Conservation (phyloP, 1,140 invertebrate species). For the Varroa destructor region DNA sequence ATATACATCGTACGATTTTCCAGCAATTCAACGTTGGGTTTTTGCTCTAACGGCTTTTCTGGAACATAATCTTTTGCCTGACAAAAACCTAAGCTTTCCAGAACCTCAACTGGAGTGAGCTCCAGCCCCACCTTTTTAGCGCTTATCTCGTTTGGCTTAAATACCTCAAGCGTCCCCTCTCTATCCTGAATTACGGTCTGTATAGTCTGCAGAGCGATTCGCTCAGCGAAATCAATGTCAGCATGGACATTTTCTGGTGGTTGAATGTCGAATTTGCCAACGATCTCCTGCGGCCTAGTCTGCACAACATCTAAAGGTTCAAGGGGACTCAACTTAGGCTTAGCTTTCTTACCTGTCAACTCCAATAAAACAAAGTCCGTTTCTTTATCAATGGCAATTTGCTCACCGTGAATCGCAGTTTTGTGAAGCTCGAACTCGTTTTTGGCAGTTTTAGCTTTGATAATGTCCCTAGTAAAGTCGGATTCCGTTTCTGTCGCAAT, state of each 20-base stretch:
- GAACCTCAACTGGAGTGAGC: slow-evolving; percentile 5
- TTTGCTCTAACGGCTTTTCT: neutral
- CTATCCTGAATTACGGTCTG: slow-evolving; percentile 10
- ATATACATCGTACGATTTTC: slow-evolving; percentile 15
- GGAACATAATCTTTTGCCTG: neutral
- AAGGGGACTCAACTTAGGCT: neutral
- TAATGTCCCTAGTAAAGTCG: neutral
- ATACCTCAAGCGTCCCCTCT: neutral
- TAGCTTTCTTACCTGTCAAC: slow-evolving; percentile 18
- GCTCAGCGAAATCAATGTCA: neutral
- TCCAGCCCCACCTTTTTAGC: neutral
- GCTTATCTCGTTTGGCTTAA: neutral
- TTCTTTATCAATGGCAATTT: slow-evolving; percentile 28
- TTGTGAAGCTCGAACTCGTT: neutral
- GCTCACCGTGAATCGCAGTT: slow-evolving; percentile 3
- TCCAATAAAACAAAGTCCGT: slow-evolving; percentile 4
- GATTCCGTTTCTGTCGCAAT: slow-evolving; percentile 28
- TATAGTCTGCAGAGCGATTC: slow-evolving; percentile 11
- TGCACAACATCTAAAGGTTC: slow-evolving; percentile 23
- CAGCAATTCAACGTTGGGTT: slow-evolving; percentile 7
- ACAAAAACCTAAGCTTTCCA: neutral
- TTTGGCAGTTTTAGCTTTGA: slow-evolving; percentile 2
- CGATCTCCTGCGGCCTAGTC: neutral
- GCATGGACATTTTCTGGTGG: slow-evolving; percentile 8
- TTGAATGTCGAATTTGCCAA: neutral